Conservation (phyloP, 2,888 invertebrate species). For the Drosophila pseudotakahashii region DNA sequence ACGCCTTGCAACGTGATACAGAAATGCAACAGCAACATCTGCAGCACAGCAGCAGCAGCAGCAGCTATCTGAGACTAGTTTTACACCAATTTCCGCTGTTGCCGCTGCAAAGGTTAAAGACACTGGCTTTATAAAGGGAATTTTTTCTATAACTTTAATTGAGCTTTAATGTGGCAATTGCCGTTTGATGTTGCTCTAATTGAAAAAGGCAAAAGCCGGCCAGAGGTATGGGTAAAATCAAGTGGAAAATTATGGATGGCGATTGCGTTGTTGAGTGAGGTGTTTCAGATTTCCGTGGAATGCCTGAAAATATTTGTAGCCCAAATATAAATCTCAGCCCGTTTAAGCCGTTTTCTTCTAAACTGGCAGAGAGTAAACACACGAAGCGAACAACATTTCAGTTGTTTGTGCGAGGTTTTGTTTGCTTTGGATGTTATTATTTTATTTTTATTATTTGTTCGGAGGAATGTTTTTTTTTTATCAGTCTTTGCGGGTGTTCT, state of each 20-base stretch:
- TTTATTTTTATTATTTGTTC: constrained; percentile 43
- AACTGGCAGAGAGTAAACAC: constrained; percentile 13
- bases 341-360: constrained; percentile 10
- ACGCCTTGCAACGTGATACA: constrained; percentile 72
- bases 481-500: constrained; percentile 56
- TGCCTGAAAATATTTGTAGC: constrained; percentile 21
- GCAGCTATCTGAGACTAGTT: constrained; percentile 64
- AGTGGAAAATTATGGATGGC: constrained; percentile 67
- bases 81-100: constrained; percentile 72
- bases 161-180: constrained; percentile 74
- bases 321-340: constrained; percentile 22
- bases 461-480: constrained; percentile 40
- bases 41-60: constrained; percentile 26
- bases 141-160: constrained; percentile 59
- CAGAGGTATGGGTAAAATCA: constrained; percentile 43
- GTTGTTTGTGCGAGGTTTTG: constrained; percentile 47
- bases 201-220: constrained; percentile 65
- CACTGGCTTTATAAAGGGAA: constrained; percentile 50
- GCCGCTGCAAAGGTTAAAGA: constrained; percentile 70
- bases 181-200: constrained; percentile 61
- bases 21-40: constrained; percentile 54
- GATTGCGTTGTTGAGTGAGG: constrained; percentile 19
- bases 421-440: constrained; percentile 30
- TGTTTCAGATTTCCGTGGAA: constrained; percentile 34
- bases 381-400: constrained; percentile 50